phyloP scores from a whole-genome alignment of 2,797 vertebrate genomes.

The Gallinago nigripennis region DNA sequence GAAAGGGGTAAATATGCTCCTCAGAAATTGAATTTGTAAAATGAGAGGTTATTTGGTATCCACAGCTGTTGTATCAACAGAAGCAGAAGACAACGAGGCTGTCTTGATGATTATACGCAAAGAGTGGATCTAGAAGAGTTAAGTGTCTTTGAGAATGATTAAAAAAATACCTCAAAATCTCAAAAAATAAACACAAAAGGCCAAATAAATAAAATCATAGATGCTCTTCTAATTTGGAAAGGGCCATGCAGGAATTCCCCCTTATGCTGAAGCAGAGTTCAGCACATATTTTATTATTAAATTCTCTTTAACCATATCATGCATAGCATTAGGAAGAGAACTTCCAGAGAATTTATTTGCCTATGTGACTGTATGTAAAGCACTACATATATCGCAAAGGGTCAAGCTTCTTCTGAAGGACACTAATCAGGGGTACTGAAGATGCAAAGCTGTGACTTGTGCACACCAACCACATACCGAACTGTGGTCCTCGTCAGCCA shows the following conservation, averaged over 20 bases:
- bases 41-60: not conserved
- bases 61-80: not conserved
- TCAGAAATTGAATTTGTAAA: not conserved
- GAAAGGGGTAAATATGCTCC: not conserved
- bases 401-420: not conserved
- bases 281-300: not conserved
- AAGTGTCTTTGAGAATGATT: not conserved
- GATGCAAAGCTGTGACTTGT: not conserved
- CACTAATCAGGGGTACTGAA: not conserved
- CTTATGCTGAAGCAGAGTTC: not conserved
- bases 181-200: not conserved
- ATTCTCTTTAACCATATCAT: not conserved
- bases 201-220: not conserved
- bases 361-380: not conserved
- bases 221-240: not conserved
- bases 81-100: not conserved
- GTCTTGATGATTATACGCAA: not conserved
- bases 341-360: not conserved
- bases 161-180: not conserved
- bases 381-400: not conserved
- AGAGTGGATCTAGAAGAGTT: not conserved
- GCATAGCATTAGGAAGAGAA: not conserved
- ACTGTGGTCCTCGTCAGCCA: not conserved
- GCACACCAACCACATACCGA: not conserved
- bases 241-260: not conserved